phyloP scores from a whole-genome alignment of 2,113 vertebrate species.

The Urocolius indicus region DNA sequence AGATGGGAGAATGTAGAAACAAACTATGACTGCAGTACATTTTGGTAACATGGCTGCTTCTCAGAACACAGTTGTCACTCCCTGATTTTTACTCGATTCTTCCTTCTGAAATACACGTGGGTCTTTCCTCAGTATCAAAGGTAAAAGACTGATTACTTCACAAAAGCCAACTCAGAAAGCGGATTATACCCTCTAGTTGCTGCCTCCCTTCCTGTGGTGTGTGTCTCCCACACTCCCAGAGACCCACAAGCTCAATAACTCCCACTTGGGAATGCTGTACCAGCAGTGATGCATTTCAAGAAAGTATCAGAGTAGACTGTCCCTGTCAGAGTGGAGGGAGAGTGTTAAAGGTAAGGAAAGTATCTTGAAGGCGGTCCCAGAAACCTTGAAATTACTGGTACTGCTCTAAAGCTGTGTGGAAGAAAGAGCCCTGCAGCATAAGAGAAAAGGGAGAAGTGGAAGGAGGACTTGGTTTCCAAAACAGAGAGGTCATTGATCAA shows the following conservation, averaged over 20 bases:
- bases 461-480: neutral
- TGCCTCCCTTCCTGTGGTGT: neutral
- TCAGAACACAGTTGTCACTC: neutral
- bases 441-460: neutral
- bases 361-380: neutral
- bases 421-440: neutral
- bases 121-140: neutral
- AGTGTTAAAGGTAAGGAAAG: neutral
- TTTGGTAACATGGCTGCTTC: neutral
- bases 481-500: neutral
- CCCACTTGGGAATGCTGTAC: neutral
- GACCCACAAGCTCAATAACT: neutral
- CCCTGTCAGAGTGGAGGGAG: neutral
- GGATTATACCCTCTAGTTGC: neutral
- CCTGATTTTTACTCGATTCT: neutral
- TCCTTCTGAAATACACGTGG: neutral
- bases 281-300: neutral
- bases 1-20: neutral
- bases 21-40: neutral
- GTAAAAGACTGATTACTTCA: neutral
- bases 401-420: neutral
- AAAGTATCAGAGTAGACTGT: neutral
- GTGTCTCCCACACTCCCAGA: accelerated
- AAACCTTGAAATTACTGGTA: accelerated
- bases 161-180: neutral